phyloP scores from a whole-genome alignment of 2,888 invertebrate species.

The Agriopis leucophaearia region DNA sequence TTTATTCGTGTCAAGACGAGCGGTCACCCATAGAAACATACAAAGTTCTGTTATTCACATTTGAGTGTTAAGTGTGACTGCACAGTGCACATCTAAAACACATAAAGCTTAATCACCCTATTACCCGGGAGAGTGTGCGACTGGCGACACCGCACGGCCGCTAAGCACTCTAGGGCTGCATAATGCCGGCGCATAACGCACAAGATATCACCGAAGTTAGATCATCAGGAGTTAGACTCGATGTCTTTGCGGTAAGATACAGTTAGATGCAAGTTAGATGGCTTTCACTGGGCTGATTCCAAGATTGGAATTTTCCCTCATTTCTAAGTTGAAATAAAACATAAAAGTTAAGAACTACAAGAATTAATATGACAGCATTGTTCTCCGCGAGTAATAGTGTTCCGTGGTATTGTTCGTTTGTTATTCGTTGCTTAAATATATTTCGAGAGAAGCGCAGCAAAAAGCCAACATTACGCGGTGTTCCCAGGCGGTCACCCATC shows the following conservation, averaged over 20 bases:
- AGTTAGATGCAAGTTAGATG: neutral
- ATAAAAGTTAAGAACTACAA: no score
- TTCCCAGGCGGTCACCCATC: conserved; percentile 79
- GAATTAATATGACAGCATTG: no score
- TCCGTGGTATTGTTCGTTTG: neutral
- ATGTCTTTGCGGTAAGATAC: conserved; percentile 11
- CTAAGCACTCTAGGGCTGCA: conserved; percentile 55
- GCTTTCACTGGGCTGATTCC: conserved; percentile 13
- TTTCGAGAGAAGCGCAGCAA: conserved; percentile 38
- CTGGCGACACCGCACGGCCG: conserved; percentile 41
- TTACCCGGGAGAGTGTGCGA: conserved; percentile 32
- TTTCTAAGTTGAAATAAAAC: no score
- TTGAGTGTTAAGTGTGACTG: neutral
- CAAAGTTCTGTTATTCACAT: neutral
- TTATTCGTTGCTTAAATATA: no score
- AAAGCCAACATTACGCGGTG: conserved; percentile 69
- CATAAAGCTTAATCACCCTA: conserved; percentile 42
- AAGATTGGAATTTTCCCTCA: neutral
- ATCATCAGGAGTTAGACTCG: conserved; percentile 67
- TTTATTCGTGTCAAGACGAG: neutral
- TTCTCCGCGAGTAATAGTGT: no score
- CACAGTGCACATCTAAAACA: conserved; percentile 9
- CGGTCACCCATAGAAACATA: neutral
- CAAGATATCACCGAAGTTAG: conserved; percentile 77
- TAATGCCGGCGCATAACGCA: conserved; percentile 72